Evolutionary conservation across 2,797 vertebrate species (phyloP), one percentile per base, ranked within the genome.

Genomic region (Micromesistius poutassou): DNA sequence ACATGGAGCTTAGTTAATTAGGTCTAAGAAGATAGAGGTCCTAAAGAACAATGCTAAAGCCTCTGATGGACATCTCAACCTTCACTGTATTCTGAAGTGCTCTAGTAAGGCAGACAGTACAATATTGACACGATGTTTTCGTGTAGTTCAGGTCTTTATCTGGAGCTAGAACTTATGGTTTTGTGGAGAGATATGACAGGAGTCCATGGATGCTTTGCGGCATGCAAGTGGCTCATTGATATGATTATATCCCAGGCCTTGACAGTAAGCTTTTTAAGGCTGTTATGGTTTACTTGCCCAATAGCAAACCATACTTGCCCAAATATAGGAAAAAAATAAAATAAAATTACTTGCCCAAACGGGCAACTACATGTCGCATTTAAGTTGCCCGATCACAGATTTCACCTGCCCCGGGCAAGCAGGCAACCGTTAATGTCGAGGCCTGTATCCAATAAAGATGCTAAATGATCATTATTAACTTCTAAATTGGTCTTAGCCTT

Each of bases 151-250:
- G 42, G 3, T 46, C 13, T 16, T 46, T 46, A 46, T 55, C 50
- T 19, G 6, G 50, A 55, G 16, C 72, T 68, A 71, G 9, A 12
- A 68, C 5, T 66, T 73, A 13, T 36, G 42, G 33, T 72, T 35
- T 78, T 16, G n/a, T 10, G 40, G 40, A 77, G 30, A 16, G 50
- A 72, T 55, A 74, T 75, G 30, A 4, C 36, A 84, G 74, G 75
- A 82, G 78, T 75, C 22, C 77, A 73, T 33, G 73, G 36, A 42
- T 68, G 79, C 5, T 22, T 14, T 30, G 38, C 71, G 74, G n/a
- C 72, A 74, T 68, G 55, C 74, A 80, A 66, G 72, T 72, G 78
- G 70, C 72, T 85, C 76, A 73, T 82, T 84, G 80, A 84, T 84
- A 38, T 36, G 66, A 82, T 82, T 84, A 79, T 28, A 77, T n/a